phyloP scores from a whole-genome alignment of 2,797 vertebrate species.

The Scleropages formosus region DNA sequence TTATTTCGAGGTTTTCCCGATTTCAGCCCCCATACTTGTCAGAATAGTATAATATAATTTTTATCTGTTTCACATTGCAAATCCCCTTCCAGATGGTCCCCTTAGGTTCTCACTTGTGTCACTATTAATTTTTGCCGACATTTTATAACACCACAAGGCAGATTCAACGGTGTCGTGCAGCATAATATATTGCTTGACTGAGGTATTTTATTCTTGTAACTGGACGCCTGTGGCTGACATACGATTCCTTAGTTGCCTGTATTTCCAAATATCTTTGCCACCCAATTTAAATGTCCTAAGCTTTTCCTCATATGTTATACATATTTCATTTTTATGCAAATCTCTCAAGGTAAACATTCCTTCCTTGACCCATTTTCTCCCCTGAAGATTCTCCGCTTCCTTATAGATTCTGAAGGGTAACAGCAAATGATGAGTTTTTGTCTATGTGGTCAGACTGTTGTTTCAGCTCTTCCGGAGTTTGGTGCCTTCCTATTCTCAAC shows the following conservation, averaged over 20 bases:
- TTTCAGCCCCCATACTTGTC: not conserved
- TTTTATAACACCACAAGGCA: not conserved
- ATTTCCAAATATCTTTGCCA: slow-evolving; percentile 3
- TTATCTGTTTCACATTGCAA: not conserved
- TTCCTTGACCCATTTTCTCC: not conserved
- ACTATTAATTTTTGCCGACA: slow-evolving; percentile 12
- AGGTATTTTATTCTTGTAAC: not conserved
- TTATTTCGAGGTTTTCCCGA: not conserved
- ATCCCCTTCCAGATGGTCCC: not conserved
- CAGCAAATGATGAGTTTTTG: slow-evolving; percentile 5
- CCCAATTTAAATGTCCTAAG: slow-evolving; percentile 17
- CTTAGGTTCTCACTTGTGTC: not conserved
- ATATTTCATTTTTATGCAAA: slow-evolving; percentile 20
- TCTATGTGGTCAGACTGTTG: not conserved
- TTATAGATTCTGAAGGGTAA: not conserved
- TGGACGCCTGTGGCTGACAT: not conserved
- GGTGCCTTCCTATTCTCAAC: not conserved
- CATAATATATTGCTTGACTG: not conserved
- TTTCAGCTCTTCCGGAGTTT: not conserved
- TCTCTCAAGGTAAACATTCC: slow-evolving; percentile 8
- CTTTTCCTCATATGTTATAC: slow-evolving; percentile 1
- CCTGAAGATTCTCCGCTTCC: not conserved
- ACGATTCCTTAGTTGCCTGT: not conserved
- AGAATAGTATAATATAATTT: not conserved
- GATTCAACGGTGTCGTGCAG: not conserved